Evolutionary conservation across 2,113 vertebrate genomes (phyloP), one percentile per base, ranked within the genome.

Genomic region (Burhinus bistriatus): DNA sequence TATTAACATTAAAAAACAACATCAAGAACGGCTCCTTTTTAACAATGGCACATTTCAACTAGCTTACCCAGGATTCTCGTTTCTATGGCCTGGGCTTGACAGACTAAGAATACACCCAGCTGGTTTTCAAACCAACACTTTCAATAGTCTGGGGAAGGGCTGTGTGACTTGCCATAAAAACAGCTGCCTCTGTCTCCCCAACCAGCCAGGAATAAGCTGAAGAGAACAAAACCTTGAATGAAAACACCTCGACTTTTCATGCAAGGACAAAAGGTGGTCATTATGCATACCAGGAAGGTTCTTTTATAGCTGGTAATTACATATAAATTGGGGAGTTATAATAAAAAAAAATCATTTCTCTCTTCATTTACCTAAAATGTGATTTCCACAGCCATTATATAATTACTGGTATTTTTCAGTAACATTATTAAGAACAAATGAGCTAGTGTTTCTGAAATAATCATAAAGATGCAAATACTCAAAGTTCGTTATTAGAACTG

Each of bases 251-350:
- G 89, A 99, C 97, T 98, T 98, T 98, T 98, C 97, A 98, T 97
- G 92, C 93, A 97, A 97, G 97, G 97, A 98, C 98, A 98, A 98
- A 98, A 98, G 98, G 92, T 98, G 61, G 97, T 98, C 98, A 98
- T 98, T 99, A 98, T 97, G 97, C 98, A 98, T 98, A 98, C 98
- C 98, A 98, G 98, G 98, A 98, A 98, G 98, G 98, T 97, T 98
- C 98, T 98, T 98, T 98, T 97, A 98, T 97, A 95, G 76, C 93
- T 97, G 84, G 96, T 98, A 99, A 98, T 98, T 98, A 98, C 98
- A 97, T 97, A 98, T 97, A 98, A 98, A 99, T 98, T 98, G 97
- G 97, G 97, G 96, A 97, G 85, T 98, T 98, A 97, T 94, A 97
- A 98, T 97, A 97, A 98, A 97, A 98, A 97, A 97, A 97, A 97